phyloP scores from a whole-genome alignment of 2,113 vertebrate genomes.

The Alethe diademata region DNA sequence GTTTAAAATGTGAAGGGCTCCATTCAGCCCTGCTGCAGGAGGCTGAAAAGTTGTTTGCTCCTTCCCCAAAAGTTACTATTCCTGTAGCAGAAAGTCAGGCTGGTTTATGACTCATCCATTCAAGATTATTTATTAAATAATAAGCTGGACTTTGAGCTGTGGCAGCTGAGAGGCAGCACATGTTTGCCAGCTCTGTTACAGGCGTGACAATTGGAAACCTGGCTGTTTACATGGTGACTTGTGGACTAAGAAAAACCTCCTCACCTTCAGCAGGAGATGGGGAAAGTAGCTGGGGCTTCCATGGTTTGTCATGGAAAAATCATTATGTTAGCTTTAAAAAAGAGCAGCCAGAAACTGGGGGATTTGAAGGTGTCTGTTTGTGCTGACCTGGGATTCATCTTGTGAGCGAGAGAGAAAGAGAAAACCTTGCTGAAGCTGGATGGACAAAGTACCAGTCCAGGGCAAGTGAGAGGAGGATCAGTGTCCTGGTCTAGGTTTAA shows the following conservation, averaged over 20 bases:
- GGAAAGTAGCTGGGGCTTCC: neutral
- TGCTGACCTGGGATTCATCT: neutral
- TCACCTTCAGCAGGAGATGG: neutral
- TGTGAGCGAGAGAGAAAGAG: neutral
- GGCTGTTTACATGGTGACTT: rapidly evolving
- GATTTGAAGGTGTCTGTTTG: neutral
- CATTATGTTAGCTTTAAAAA: neutral
- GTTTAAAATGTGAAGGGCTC: neutral
- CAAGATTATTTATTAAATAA: neutral
- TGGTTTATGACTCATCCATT: neutral
- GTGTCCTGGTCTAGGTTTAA: neutral
- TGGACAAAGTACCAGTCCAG: neutral
- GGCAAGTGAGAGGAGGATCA: neutral
- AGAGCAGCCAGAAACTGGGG: neutral
- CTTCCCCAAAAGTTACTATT: neutral
- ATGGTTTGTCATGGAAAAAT: neutral
- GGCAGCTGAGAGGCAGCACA: neutral
- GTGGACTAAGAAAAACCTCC: neutral
- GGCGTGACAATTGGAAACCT: neutral
- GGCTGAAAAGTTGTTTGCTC: neutral
- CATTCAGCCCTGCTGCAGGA: neutral
- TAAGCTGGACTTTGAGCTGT: neutral
- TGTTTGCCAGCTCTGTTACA: neutral
- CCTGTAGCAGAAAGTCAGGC: neutral
- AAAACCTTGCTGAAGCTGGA: neutral